Conservation (phyloP, 2,797 vertebrate species). For the Protonibea diacanthus region DNA sequence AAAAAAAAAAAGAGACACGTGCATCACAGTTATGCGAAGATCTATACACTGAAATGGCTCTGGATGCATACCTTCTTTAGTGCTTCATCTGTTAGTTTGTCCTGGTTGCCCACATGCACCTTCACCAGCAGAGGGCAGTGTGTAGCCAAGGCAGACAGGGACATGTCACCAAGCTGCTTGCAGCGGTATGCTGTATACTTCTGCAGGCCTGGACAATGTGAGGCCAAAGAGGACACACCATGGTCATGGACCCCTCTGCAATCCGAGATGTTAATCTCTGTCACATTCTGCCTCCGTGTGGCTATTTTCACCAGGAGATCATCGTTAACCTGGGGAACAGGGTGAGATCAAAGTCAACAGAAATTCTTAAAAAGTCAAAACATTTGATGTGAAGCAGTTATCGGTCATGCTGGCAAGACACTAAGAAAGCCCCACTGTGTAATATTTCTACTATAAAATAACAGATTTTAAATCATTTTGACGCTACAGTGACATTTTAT, state of each 20-base stretch:
- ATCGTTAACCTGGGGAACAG: constrained; percentile 90
- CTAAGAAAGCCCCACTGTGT: too few relatives aligned
- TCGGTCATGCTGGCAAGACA: neutral
- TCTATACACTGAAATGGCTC: neutral
- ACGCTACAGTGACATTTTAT: too few relatives aligned
- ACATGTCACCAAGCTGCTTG: constrained; percentile 96
- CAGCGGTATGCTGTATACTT: constrained; percentile 97
- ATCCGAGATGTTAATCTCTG: constrained; percentile 98
- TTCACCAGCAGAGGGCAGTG: constrained; percentile 97
- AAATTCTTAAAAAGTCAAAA: neutral
- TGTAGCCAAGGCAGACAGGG: constrained; percentile 91
- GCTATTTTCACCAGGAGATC: constrained; percentile 96
- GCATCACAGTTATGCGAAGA: neutral
- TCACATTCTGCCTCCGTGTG: constrained; percentile 96
- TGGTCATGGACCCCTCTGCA: constrained; percentile 95
- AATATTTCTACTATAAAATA: too few relatives aligned
- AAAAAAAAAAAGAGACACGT: neutral
- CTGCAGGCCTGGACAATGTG: constrained; percentile 93
- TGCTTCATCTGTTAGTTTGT: constrained; percentile 94
- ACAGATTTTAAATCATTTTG: too few relatives aligned
- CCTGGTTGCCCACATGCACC: constrained; percentile 98
- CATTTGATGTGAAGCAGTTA: neutral
- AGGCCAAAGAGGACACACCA: constrained; percentile 92
- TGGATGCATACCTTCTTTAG: constrained; percentile 90
- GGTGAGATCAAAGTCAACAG: neutral